Evolutionary conservation across 2,888 invertebrate species (phyloP).

Genomic region (Hartigia nigra): DNA sequence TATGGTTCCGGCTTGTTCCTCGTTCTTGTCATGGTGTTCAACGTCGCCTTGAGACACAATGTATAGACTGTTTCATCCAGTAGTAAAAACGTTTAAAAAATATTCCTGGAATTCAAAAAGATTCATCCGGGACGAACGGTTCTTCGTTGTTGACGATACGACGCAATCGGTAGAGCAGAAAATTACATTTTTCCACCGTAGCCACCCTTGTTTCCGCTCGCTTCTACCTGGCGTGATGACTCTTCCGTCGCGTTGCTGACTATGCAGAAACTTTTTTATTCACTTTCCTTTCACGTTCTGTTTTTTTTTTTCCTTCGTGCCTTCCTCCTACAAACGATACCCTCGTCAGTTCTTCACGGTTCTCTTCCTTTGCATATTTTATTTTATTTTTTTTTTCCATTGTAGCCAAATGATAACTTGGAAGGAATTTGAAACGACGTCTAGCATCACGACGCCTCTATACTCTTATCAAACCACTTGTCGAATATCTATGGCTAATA

Average conservation of each 20-base stretch:
- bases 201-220: conserved; percentile 40
- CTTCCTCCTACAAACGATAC: neutral
- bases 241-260: neutral
- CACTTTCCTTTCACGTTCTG: neutral
- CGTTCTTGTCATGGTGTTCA: neutral
- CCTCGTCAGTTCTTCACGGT: neutral
- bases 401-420: neutral
- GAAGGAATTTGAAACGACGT: neutral
- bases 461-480: neutral
- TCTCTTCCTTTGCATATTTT: neutral
- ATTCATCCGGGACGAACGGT: neutral
- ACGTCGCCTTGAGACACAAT: neutral
- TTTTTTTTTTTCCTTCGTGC: neutral
- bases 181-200: conserved; percentile 49
- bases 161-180: conserved; percentile 45
- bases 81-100: neutral
- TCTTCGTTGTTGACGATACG: neutral
- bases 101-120: neutral
- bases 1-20: neutral
- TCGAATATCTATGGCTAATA: neutral
- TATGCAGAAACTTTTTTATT: neutral
- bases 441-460: neutral
- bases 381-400: neutral
- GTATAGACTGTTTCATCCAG: neutral
- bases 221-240: neutral